Base-by-base conservation (phyloP, 2,888 invertebrate species). In the Lottia gigantea region DNA sequence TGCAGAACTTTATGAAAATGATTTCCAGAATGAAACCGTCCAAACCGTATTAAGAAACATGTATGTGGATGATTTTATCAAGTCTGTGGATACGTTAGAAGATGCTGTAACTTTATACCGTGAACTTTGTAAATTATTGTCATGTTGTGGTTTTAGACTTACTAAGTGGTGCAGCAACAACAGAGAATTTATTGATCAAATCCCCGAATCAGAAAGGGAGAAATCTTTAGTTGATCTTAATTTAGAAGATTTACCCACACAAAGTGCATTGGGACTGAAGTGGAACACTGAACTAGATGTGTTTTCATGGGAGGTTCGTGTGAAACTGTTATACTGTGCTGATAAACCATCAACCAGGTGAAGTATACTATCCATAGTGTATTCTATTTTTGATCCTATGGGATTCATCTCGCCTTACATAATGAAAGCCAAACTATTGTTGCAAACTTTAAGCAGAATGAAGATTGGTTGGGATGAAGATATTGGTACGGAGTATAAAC, bases 41-140 rank as follows among this genome's bases (percentile, higher is more conserved):
- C 25, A 66, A 19, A 46, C 66, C n/a, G 19, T 67, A n/a, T 7
- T n/a, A 31, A 49, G 61, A 3, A 61, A 67, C 45, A 55, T 61
- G 31, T 55, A 67, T 61, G 61, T 67, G 8, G 62, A 67, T 47
- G 67, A 67, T 26, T 26, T 31, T 26, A 25, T 67, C 14, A 67
- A 26, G 61, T 67, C 67, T 61, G 49, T 49, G 15, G 15, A 49
- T 49, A 15, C 49, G 15, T 1, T 15, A 15, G 49, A 49, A n/a
- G 19, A 49, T 1, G 49, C 49, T 16, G 15, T 15, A n/a, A 49
- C 15, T 12, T 16, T 49, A 2, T 49, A 49, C 49, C 16, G 15
- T n/a, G 49, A 49, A 49, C n/a, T 49, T 6, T n/a, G 14, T 7
- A 19, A 49, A 15, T n/a, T 49, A 49, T 49, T 49, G 19, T 49